Base-by-base conservation (phyloP, 2,888 invertebrate genomes). In the Idaea biselata region DNA sequence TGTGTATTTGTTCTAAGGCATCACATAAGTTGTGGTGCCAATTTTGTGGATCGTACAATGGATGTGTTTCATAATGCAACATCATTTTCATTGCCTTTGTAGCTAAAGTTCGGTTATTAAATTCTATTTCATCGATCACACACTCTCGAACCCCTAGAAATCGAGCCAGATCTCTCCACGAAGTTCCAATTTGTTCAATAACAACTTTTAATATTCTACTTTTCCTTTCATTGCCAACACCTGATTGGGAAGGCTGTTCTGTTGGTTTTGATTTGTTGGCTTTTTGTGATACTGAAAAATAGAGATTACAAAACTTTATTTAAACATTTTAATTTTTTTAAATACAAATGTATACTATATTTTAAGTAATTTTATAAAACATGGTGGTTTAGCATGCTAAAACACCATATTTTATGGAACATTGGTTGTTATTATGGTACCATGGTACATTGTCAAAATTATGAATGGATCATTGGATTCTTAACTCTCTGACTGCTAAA, bases 1-100 rank as follows among this genome's bases (percentile, higher is more conserved):
- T 83, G 16, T 86, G 75, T 59, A 81, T 70, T 70, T 73, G 80
- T 70, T 91, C 90, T 63, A 92, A 77, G 44, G 89, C 89, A 63
- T 88, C 81, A 73, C 89, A 88, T 1, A 92, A 75, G 14, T 76
- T 73, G 66, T 84, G 83, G 70, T 87, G 88, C 89, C 91, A 91
- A 66, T 75, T 85, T 60, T 88, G 82, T 59, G 79, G 81, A 65
- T 92, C 87, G 44, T 44, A 44, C 11, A 44, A 11, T 55, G 84
- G 83, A 44, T 14, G 8, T 63, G 68, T 81, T 0, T 68, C 62
- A 57, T 80, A 90, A 17, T 73, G 63, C 63, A 83, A 78, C 69
- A 91, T 68, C 59, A 90, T 65, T 68, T 79, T 76, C 44, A 63
- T 68, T n/a, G 85, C 86, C 71, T 89, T 91, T 5, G 73, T 73